Evolutionary conservation across 1,140 invertebrate species (phyloP), one percentile per base, ranked within the genome.

Genomic region (Catajapyx aquilonaris): DNA sequence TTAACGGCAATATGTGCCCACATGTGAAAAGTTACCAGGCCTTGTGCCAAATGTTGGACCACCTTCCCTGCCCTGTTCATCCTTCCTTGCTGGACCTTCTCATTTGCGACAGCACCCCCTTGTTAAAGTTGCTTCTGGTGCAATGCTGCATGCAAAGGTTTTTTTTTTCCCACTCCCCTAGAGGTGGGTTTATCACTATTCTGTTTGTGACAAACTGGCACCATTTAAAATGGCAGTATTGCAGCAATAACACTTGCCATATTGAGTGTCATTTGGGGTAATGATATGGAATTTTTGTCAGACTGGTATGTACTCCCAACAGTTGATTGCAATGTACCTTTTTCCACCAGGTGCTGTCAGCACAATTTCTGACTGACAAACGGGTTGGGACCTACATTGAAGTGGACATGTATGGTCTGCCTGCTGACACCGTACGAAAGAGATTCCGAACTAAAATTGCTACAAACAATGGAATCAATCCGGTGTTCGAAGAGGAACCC

Each of bases 341-440:
- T 13, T 30, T 38, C 9, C 17, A n/a, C 5, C 41, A 74, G 69
- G 66, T 76, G 10, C 69, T 76, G 42, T 76, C 72, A 31, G 74
- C 85, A 1, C 93, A 97, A 62, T 94, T 98, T 60, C 61, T 99
- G 33, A 88, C 81, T 2, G 93, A 98, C 49, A 93, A 90, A 56
- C 73, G 90, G 44, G 79, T 86, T 13, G 90, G 90, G 15, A 96
- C 90, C 0, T 99, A 90, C 52, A 88, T 98, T 1, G 94, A 99
- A 59, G 91, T 97, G 19, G 93, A 98, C 52, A 96, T 97, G 93
- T 98, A 93, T 55, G 94, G 94, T 1, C 62, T 98, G 40, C 91
- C 94, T 0, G 93, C 93, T 0, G 95, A 99, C 55, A 98, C 94
- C 0, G 91, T 97, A 10, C 66, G 93, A 21, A 93, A 94, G 63